phyloP scores from a whole-genome alignment of 2,113 vertebrate species.

The Erythrolamprus reginae region DNA sequence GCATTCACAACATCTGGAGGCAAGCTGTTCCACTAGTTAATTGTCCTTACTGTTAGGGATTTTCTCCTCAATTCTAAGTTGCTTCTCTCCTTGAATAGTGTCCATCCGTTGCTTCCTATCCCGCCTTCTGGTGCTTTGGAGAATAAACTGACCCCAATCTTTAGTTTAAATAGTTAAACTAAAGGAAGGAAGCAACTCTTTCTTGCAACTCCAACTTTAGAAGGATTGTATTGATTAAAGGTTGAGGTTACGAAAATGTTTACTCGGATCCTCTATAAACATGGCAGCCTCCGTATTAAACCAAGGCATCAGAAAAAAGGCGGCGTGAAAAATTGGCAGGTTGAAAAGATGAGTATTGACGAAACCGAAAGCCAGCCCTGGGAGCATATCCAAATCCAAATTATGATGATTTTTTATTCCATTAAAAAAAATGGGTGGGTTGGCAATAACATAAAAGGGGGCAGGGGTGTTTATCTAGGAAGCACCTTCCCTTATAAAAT shows the following conservation, averaged over 20 bases:
- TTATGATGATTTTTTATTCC: neutral
- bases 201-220: neutral
- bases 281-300: neutral
- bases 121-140: no score
- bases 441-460: neutral
- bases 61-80: no score
- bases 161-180: neutral
- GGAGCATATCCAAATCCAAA: neutral
- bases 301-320: neutral
- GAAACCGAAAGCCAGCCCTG: neutral
- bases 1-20: no score
- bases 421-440: no score
- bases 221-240: neutral
- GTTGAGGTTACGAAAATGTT: neutral
- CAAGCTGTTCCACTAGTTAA: no score
- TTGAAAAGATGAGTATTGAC: neutral
- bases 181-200: neutral
- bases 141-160: no score
- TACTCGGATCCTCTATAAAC: neutral
- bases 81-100: no score
- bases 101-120: no score
- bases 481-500: neutral
- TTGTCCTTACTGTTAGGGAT: no score
- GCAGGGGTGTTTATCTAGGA: neutral
- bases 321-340: neutral